Evolutionary conservation across 2,797 vertebrate species (phyloP), one percentile per base, ranked within the genome.

Genomic region (Amblyopsis hoosieri): DNA sequence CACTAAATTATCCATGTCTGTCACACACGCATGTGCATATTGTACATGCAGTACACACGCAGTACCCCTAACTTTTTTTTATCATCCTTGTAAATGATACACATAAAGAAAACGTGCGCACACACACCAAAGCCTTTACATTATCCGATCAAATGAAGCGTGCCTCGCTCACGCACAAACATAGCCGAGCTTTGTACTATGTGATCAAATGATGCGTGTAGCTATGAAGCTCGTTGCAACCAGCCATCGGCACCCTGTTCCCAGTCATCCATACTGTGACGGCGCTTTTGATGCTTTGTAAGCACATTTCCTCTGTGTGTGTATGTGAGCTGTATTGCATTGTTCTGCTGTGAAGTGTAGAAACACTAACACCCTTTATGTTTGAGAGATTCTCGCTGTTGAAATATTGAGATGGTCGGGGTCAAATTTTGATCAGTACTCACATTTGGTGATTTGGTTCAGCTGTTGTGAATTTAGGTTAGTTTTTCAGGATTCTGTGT

Each of bases 231-330:
- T 88, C 78, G 87, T 89, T 91, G 85, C 86, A 89, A 83, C 79
- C 84, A 87, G 85, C 84, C 86, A 72, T 72, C 84, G 66, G 80
- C 76, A 83, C 62, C 85, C 81, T 79, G 79, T 82, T 81, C 81
- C 71, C 81, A 79, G 72, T 80, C 85, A 79, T 85, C 88, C 84
- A 81, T 87, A 85, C 80, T 75, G 73, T 81, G 79, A 84, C 84
- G 82, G 74, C 83, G 86, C 83, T 81, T 90, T 88, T 91, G 89
- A 91, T 85, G 88, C 87, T 84, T 84, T 85, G 86, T 85, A 87
- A 89, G 89, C 89, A 85, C 80, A 86, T 90, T 90, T 90, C 85
- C 84, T 83, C 75, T 59, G 64, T 14, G 77, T 74, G 81, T 75
- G 82, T 75, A 69, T 83, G 87, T 83, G 87, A 83, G 76, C 84